These are phyloP conservation scores for Anableps anableps DNA, from an alignment of 2,797 vertebrate genomes.

Conservation along the genomic window DNA sequence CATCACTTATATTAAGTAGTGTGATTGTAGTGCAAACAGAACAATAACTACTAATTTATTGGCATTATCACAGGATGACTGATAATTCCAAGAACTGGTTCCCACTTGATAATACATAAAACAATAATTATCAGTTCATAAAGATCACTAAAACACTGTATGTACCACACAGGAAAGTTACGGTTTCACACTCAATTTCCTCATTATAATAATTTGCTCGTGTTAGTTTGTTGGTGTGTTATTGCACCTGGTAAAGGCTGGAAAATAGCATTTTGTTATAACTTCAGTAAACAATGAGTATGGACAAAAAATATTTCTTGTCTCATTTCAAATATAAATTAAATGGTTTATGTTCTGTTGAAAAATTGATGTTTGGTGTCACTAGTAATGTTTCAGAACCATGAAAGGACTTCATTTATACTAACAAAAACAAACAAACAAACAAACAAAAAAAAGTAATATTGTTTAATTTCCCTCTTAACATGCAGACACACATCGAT, in stretches of 20 bases:
- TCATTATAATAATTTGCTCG: neutral
- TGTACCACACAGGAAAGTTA: neutral
- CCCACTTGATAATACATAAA: neutral
- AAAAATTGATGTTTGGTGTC: neutral
- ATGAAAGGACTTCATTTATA: too few species aligned
- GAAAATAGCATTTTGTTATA: neutral
- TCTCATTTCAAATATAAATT: neutral
- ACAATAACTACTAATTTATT: neutral
- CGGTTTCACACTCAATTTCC: neutral
- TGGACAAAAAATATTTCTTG: neutral
- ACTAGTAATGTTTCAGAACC: neutral
- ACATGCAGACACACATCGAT: neutral
- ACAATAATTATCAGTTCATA: neutral
- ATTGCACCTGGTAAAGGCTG: neutral
- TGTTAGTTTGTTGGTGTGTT: neutral
- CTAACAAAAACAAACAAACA: too few species aligned
- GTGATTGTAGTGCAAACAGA: neutral
- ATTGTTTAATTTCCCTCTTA: neutral
- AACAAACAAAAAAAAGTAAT: too few species aligned
- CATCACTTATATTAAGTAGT: neutral
- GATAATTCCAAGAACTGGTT: neutral
- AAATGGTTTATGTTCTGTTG: neutral
- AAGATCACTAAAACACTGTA: neutral
- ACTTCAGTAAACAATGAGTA: neutral
- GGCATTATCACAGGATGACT: neutral